phyloP scores from a whole-genome alignment of 2,113 vertebrate genomes.

The Dicerorhinus sumatrensis region DNA sequence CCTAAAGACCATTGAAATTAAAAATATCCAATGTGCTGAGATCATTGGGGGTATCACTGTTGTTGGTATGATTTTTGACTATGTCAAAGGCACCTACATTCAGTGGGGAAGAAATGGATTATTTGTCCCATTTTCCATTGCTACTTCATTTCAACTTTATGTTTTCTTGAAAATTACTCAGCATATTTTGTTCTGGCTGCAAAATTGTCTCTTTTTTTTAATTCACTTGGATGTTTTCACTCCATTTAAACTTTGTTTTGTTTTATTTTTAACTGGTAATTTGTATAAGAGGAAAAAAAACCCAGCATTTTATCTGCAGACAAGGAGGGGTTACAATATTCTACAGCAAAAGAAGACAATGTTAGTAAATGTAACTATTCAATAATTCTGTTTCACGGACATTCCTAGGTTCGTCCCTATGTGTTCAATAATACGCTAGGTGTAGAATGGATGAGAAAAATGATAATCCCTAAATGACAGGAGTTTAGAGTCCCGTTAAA shows the following conservation, averaged over 20 bases:
- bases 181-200: background rate
- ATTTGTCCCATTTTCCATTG: background rate
- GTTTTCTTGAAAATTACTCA: background rate
- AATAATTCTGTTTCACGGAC: background rate
- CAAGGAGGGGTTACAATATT: background rate
- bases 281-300: background rate
- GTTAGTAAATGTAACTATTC: background rate
- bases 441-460: slow-evolving; percentile 23
- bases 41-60: background rate
- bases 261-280: slow-evolving; percentile 53
- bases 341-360: background rate
- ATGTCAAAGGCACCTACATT: background rate
- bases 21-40: background rate
- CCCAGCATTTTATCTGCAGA: background rate
- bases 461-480: background rate
- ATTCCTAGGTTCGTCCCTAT: background rate
- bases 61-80: background rate
- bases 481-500: slow-evolving; percentile 5
- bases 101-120: background rate
- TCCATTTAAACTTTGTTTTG: background rate
- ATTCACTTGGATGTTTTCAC: background rate
- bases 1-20: slow-evolving; percentile 25
- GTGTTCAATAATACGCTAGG: background rate
- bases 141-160: background rate
- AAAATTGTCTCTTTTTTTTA: background rate